phyloP scores from a whole-genome alignment of 2,797 vertebrate genomes.

The Characodon lateralis region DNA sequence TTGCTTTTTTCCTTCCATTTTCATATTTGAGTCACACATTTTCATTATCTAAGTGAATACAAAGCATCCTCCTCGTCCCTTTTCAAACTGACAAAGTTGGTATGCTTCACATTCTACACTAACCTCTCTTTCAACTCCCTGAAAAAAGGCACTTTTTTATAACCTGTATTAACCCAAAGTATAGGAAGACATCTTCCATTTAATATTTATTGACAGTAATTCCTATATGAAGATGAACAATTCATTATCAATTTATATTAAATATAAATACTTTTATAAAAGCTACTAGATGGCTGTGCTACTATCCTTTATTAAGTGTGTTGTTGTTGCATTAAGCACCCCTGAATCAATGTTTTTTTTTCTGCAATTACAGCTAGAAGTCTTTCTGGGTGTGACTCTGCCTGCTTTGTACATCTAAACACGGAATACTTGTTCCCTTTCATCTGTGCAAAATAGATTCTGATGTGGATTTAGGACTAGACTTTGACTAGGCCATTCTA shows the following conservation, averaged over 20 bases:
- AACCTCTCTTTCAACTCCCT: no score
- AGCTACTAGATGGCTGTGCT: conserved; percentile 21
- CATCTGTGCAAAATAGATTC: background rate
- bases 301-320: conserved; percentile 25
- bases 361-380: background rate
- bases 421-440: background rate
- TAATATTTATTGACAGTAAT: background rate
- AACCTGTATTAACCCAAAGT: background rate
- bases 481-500: background rate
- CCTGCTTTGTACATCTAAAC: background rate
- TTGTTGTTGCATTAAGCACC: background rate
- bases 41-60: conserved; percentile 27
- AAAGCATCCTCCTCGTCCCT: conserved; percentile 57
- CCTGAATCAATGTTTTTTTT: background rate
- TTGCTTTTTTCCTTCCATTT: conserved; percentile 5
- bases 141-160: conserved; percentile 15
- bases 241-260: no score
- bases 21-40: background rate
- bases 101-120: conserved; percentile 63
- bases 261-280: conserved; percentile 16
- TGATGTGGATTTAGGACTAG: background rate
- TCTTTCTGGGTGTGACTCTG: background rate
- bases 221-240: background rate
- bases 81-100: conserved; percentile 18
- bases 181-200: background rate